Evolutionary conservation across 2,888 invertebrate species (phyloP), one percentile per base, ranked within the genome.

Genomic region (Cataglyphis cursor): DNA sequence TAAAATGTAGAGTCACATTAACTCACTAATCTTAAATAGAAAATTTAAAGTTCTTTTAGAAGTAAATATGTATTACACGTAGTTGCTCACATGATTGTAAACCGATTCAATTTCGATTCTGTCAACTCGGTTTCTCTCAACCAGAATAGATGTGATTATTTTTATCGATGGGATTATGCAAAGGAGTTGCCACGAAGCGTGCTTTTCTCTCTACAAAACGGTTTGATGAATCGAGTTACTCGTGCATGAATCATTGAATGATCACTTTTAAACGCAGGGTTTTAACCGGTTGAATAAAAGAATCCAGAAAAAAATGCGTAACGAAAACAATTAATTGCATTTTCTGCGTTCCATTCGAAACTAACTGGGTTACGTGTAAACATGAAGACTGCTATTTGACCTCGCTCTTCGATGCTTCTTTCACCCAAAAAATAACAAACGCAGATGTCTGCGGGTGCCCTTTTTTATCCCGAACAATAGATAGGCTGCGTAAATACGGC

Each of bases 141-240:
- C 21, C 57, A 51, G 31, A 44, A 41, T 57, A 57, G 68, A 78
- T 12, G 41, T 70, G 78, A 78, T 78, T 57, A 78, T 78, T 57
- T 41, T 68, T 68, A 70, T 68, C 78, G 41, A 78, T 68, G 35
- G 57, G 41, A 70, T 78, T 70, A 78, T 78, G 78, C 57, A 78
- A 70, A 78, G 57, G 18, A 68, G 21, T 31, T 57, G 41, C 21
- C 76, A 6, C 78, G 28, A 41, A 78, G 70, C 31, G 70, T 41
- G 41, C 68, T 28, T 66, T 31, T 41, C 24, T 57, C 76, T 57
- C 68, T 24, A 54, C 41, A 61, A 65, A 65, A 54, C 15, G 76
- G 21, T 41, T 68, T 51, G 41, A 78, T 70, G 70, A 78, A 78
- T 78, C 44, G 70, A 78, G 21, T 78, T 78, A 78, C 21, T 57